These are phyloP conservation scores for Sebastiscus tertius DNA, from an alignment of 2,797 vertebrate species.

Conservation along the genomic window DNA sequence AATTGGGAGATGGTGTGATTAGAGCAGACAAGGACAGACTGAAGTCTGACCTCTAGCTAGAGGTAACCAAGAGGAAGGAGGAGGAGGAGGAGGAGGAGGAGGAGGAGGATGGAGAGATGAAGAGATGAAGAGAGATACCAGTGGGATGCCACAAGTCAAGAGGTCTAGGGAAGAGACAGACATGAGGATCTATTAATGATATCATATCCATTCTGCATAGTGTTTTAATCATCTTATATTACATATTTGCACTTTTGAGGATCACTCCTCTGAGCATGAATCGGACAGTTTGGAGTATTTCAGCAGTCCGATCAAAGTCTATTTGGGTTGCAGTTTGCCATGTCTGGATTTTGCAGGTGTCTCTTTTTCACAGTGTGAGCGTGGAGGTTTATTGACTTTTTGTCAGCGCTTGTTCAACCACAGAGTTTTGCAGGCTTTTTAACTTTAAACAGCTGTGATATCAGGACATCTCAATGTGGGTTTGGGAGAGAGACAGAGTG, in stretches of 20 bases:
- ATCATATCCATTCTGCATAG: not conserved
- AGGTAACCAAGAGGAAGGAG: conserved; percentile 41
- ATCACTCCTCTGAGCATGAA: not conserved
- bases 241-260: not conserved
- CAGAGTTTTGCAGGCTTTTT: conserved; percentile 16
- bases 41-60: conserved; percentile 60
- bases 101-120: too few relatives aligned
- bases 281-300: not conserved
- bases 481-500: not conserved
- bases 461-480: conserved; percentile 27
- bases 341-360: conserved; percentile 35
- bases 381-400: conserved; percentile 53
- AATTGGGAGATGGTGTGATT: conserved; percentile 70
- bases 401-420: conserved; percentile 48
- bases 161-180: not conserved
- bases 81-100: not conserved
- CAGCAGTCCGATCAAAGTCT: not conserved
- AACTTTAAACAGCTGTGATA: conserved; percentile 28
- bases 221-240: not conserved
- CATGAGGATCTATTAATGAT: not conserved
- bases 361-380: conserved; percentile 30
- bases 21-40: conserved; percentile 61
- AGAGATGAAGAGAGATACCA: conserved; percentile 7
- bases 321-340: conserved; percentile 13
- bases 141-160: not conserved